Conservation (phyloP, 2,113 vertebrate species). For the Limanda limanda region DNA sequence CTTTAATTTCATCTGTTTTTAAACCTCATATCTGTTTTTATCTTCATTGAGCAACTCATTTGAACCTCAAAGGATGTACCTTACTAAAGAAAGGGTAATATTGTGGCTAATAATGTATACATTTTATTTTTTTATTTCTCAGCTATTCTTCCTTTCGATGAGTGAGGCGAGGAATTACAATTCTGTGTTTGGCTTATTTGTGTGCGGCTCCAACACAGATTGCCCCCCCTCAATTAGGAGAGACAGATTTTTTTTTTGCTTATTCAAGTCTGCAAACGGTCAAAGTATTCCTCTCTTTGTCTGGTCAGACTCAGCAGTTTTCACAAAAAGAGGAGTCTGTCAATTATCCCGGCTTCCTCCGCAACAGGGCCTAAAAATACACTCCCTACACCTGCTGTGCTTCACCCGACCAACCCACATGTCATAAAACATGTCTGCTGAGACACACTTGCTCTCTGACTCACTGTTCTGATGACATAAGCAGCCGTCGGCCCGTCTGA, state of each 20-base stretch:
- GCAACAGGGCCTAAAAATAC: slow-evolving; percentile 68
- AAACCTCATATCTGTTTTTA: not conserved
- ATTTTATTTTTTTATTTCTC: too few relatives aligned
- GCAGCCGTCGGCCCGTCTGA: slow-evolving; percentile 49
- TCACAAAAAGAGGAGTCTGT: slow-evolving; percentile 30
- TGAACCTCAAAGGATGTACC: too few relatives aligned
- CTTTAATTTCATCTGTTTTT: not conserved
- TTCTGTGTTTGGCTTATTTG: not conserved
- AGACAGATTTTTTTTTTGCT: not conserved
- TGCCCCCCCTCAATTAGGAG: not conserved
- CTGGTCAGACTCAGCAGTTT: slow-evolving; percentile 29
- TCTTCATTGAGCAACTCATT: not conserved
- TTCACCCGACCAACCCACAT: slow-evolving; percentile 44
- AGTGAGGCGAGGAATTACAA: not conserved
- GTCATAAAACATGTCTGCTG: slow-evolving; percentile 59
- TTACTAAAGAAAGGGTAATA: not conserved
- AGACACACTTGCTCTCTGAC: slow-evolving; percentile 13
- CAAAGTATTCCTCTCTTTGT: not conserved
- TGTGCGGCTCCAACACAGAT: not conserved
- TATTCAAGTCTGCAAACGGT: not conserved
- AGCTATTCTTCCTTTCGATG: not conserved
- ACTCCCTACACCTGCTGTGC: slow-evolving; percentile 65
- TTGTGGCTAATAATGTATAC: not conserved
- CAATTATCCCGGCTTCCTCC: slow-evolving; percentile 43
- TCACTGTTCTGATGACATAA: slow-evolving; percentile 53